Evolutionary conservation across 2,888 invertebrate genomes (phyloP).

Genomic region (Operophtera brumata): DNA sequence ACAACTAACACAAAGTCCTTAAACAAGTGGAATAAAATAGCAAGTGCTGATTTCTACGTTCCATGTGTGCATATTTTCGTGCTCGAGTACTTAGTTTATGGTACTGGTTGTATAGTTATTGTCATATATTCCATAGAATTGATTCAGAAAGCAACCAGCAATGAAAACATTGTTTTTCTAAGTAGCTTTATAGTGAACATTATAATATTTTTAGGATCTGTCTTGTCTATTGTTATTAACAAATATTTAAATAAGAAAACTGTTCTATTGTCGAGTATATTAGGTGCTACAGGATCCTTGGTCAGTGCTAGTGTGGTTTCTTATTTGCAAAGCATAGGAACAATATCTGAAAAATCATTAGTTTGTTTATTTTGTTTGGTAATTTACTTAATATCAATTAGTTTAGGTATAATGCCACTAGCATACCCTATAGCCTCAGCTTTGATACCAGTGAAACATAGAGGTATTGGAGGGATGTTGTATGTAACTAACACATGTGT

Average conservation of each 20-base stretch:
- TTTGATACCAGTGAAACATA: conserved; percentile 28
- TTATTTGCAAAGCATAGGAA: not conserved
- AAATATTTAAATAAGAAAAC: conserved; percentile 24
- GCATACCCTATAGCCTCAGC: conserved; percentile 10
- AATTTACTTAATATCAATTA: not conserved
- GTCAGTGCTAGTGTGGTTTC: not conserved
- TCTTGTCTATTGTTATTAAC: conserved; percentile 2
- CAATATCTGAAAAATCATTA: not conserved
- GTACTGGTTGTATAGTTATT: conserved; percentile 14
- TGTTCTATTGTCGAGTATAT: conserved; percentile 13
- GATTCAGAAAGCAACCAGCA: conserved; percentile 14
- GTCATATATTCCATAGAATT: conserved; percentile 22
- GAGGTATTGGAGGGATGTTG: conserved; percentile 19
- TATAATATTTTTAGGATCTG: conserved; percentile 4
- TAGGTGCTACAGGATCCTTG: not conserved
- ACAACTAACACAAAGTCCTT: not conserved
- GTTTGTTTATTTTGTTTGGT: conserved; percentile 9
- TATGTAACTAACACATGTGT: conserved; percentile 10
- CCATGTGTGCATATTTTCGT: conserved; percentile 10
- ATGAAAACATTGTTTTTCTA: conserved; percentile 8
- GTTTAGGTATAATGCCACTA: conserved; percentile 4
- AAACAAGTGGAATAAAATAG: not conserved
- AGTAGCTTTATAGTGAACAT: conserved; percentile 13
- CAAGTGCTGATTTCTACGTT: conserved; percentile 1
- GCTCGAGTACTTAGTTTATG: conserved; percentile 13